phyloP scores from a whole-genome alignment of 30 jellyfish, hydroid and myxozoan species.

The Chrysaora quinquecirrha region DNA sequence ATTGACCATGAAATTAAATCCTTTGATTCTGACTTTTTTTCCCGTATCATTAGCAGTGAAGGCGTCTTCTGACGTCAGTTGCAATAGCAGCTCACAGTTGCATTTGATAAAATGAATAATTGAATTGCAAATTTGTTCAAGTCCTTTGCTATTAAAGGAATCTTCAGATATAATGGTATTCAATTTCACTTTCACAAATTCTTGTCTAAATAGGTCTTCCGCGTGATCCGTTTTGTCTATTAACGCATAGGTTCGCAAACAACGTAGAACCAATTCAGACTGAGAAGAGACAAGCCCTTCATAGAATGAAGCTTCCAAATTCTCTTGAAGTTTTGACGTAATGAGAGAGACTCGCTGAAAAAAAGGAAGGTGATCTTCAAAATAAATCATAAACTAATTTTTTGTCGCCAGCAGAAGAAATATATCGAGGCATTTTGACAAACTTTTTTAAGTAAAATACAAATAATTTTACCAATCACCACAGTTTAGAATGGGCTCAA shows the following conservation, averaged over 20 bases:
- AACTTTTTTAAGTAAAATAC: too few species aligned
- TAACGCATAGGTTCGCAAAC: constrained; percentile 90
- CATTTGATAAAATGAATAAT: constrained; percentile 54
- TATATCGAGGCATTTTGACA: too few species aligned
- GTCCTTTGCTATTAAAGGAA: constrained; percentile 52
- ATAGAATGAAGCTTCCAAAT: constrained; percentile 77
- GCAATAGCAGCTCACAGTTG: constrained; percentile 65
- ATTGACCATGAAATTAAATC: constrained; percentile 85
- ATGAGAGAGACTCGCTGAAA: constrained; percentile 94
- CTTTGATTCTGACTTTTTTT: constrained; percentile 68
- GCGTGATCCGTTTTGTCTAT: constrained; percentile 91
- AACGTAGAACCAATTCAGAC: constrained; percentile 70
- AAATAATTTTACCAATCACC: too few species aligned
- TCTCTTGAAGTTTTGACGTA: constrained; percentile 95
- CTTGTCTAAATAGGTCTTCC: constrained; percentile 83
- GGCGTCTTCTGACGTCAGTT: constrained; percentile 66
- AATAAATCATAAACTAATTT: too few species aligned
- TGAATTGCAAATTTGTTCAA: constrained; percentile 47
- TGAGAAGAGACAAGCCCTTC: constrained; percentile 64
- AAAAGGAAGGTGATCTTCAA: too few species aligned
- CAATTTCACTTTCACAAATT: constrained; percentile 72
- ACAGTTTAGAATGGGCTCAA: too few species aligned
- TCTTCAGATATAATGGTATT: constrained; percentile 59
- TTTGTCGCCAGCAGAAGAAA: too few species aligned
- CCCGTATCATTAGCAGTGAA: constrained; percentile 17